Evolutionary conservation across 2,113 vertebrate genomes (phyloP).

Genomic region (Herpailurus yagouaroundi): DNA sequence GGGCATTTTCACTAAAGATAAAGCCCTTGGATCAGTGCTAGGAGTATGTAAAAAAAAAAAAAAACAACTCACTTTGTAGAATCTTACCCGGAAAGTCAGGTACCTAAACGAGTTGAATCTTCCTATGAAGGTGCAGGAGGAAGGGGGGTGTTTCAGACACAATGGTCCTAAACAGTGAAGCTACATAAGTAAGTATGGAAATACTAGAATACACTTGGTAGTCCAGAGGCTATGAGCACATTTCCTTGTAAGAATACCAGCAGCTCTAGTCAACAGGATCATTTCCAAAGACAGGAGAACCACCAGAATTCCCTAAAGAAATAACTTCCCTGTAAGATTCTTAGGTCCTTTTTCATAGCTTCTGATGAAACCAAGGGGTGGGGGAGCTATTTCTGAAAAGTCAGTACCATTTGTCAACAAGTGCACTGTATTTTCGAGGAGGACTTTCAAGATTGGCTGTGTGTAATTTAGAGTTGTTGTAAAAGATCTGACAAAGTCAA

Average conservation of each 20-base stretch:
- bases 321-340: neutral
- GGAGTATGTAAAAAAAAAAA: neutral
- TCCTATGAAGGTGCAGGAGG: neutral
- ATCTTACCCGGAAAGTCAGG: neutral
- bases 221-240: neutral
- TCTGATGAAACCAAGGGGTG: neutral
- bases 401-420: slow-evolving; percentile 7
- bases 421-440: neutral
- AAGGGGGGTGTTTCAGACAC: neutral
- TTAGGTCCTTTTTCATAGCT: neutral
- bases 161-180: neutral
- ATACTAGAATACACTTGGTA: neutral
- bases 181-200: slow-evolving; percentile 9
- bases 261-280: neutral
- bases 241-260: slow-evolving; percentile 6
- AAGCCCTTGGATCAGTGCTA: neutral
- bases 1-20: slow-evolving; percentile 12
- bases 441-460: slow-evolving; percentile 15
- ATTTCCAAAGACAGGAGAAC: slow-evolving; percentile 42
- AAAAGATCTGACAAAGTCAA: slow-evolving; percentile 26
- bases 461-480: neutral
- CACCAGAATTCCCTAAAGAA: neutral
- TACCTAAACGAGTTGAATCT: neutral
- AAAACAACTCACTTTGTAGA: neutral
- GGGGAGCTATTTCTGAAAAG: slow-evolving; percentile 7